Base-by-base conservation (phyloP, 2,797 vertebrate genomes). In the Falco columbarius region DNA sequence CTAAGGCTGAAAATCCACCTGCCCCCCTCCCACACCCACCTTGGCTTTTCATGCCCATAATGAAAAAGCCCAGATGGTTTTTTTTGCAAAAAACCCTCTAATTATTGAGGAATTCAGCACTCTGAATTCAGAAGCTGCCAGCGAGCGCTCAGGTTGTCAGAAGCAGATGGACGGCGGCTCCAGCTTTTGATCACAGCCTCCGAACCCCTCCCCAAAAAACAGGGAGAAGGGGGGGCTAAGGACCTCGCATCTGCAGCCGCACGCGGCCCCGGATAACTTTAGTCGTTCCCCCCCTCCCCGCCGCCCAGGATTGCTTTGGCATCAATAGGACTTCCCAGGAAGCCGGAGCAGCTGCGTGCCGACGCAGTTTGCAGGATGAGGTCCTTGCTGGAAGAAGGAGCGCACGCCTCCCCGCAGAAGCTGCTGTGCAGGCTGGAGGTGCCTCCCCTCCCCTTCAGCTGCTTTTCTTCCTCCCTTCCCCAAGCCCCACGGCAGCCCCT, bases 1-100 rank as follows among this genome's bases (percentile, higher is more conserved):
- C 94, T 96, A 96, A 91, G 94, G 96, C 92, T 97, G 85, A 95
- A 95, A 96, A 96, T 84, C 94, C 96, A 95, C 96, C 95, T 94
- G 92, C 95, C 96, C 95, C 86, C 70, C 92, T 91, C 95, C 80
- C 82, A 96, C 96, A 91, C 90, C 93, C 95, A 97, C 96, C 96
- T 97, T 97, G 93, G 93, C 95, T 97, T 96, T 96, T 96, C 95
- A 95, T 91, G 81, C 65, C 79, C 65, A 6, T 23, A 24, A 30
- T 93, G 82, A 83, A 96, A 95, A 95, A 95, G 82, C 95, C 96
- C 96, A 97, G 95, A 97, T 97, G 96, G 93, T 17, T 27, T 38
- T 89, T 82, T 86, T 73, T 72, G 8, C 22, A 87, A 80, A 86
- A 90, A 88, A 42, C 32, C 89, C 86, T 81, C 86, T 91, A 93